Evolutionary conservation across 1,140 invertebrate genomes (phyloP).

Genomic region (Drosophila tropicalis): DNA sequence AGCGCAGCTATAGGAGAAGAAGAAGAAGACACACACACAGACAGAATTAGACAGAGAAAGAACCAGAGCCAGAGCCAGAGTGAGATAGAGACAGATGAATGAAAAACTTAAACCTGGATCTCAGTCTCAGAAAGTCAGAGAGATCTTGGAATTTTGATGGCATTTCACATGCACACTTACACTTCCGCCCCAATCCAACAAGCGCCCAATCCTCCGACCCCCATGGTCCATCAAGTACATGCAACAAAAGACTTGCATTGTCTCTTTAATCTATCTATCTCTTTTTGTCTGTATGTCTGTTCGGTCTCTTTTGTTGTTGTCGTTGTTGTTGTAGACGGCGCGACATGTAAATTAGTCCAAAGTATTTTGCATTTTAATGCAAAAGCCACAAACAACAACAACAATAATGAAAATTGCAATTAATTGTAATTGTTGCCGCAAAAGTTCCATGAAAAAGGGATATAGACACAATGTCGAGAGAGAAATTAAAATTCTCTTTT

Average conservation of each 20-base stretch:
- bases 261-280: slow-evolving; percentile 43
- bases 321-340: slow-evolving; percentile 33
- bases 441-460: slow-evolving; percentile 27
- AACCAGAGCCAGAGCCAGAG: no score
- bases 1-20: slow-evolving; percentile 49
- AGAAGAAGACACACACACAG: neutral
- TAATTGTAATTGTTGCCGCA: slow-evolving; percentile 69
- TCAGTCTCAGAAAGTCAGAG: neutral
- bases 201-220: neutral
- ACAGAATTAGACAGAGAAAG: neutral
- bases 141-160: slow-evolving; percentile 68
- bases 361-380: slow-evolving; percentile 71
- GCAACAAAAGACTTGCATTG: slow-evolving; percentile 60
- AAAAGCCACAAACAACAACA: slow-evolving; percentile 40
- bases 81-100: neutral
- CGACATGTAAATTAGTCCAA: slow-evolving; percentile 76
- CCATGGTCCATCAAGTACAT: slow-evolving; percentile 20
- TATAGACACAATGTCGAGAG: slow-evolving; percentile 12
- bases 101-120: neutral
- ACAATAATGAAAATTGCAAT: slow-evolving; percentile 57
- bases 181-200: slow-evolving; percentile 31
- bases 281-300: neutral
- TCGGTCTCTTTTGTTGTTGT: slow-evolving; percentile 7
- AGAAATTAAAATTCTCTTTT: neutral
- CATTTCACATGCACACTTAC: slow-evolving; percentile 67